A percentile compares a stretch with the other conserved stretches of the same genome.
These are phyloP conservation scores for Chaunax sp. DNA, from an alignment of 2,797 vertebrate species.

Conservation along the genomic window DNA sequence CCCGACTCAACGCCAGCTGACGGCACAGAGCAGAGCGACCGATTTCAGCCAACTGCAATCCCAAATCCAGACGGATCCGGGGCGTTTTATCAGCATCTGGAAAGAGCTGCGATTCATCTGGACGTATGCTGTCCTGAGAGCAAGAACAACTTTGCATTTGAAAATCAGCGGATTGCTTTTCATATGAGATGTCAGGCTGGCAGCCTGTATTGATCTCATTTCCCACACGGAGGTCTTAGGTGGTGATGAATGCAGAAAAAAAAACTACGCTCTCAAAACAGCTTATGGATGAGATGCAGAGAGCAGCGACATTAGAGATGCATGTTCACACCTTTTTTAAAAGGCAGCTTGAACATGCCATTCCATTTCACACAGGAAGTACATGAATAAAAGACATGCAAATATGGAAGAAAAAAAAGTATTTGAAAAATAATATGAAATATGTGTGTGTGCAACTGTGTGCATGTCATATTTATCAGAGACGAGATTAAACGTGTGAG, in stretches of 20 bases:
- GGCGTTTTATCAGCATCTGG: constrained; percentile 42
- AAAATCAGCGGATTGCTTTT: constrained; percentile 27
- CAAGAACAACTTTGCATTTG: constrained; percentile 22
- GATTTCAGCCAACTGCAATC: constrained; percentile 38
- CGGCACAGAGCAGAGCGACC: constrained; percentile 39
- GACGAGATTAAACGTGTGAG: background rate
- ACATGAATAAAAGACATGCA: background rate
- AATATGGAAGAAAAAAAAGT: no score
- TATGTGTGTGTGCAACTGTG: no score
- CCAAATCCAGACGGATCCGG: constrained; percentile 33
- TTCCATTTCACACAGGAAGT: background rate
- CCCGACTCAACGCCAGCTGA: constrained; percentile 24
- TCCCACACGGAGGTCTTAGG: constrained; percentile 8
- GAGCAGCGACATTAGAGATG: constrained; percentile 7
- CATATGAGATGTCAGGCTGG: constrained; percentile 24
- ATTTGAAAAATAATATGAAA: no score
- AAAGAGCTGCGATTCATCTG: constrained; percentile 9
- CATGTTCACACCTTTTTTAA: background rate
- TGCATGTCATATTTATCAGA: background rate
- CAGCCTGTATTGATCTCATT: constrained; percentile 20
- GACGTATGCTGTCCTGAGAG: background rate
- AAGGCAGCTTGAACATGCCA: constrained; percentile 1
- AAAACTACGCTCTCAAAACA: constrained; percentile 4
- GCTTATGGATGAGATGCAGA: constrained; percentile 20
- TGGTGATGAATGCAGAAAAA: constrained; percentile 4